Evolutionary conservation across 2,113 vertebrate species (phyloP), one percentile per base, ranked within the genome.

Genomic region (Poecilia latipinna): DNA sequence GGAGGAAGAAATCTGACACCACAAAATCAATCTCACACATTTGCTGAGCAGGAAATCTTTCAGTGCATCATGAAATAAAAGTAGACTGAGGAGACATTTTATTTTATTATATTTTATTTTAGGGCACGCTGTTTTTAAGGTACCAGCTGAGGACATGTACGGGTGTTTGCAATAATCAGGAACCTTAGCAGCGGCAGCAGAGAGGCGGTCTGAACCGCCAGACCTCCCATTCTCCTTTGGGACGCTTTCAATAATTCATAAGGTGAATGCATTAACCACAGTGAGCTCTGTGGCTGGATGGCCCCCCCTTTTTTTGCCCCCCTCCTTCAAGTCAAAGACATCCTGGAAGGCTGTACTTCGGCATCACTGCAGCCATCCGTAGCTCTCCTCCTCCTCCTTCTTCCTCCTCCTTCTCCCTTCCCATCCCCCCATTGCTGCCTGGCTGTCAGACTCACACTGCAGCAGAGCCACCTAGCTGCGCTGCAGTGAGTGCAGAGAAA

Each of bases 391-490:
- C 32, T 74, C 35, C 12, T 61, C 29, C 29, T 29, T 29, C 29
- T 29, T 3, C 11, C 10, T 35, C 35, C 35, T 35, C 35, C 35
- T 32, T 17, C 24, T 29, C 69, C 8, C 51, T 71, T 82, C 84
- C 79, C 62, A 61, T 83, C 86, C 81, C 88, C 70, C 89, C 35
- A 37, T 78, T 78, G 82, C 60, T 87, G 86, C 82, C 77, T 90
- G 88, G 83, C 82, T 89, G 84, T 92, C 84, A 86, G 74, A 83
- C 84, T 89, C 86, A 79, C 89, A 91, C 90, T 93, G 91, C 91
- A 93, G 90, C 82, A 93, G 67, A 91, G 88, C 88, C 75, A 71
- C 78, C 75, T 78, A 68, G 83, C 77, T 42, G 4, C 32, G 85
- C 83, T 88, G 90, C 90, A 90, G 84, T 66, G 74, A 86, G 79